Conservation (phyloP, 2,113 vertebrate genomes). For the Xiphophorus hellerii region DNA sequence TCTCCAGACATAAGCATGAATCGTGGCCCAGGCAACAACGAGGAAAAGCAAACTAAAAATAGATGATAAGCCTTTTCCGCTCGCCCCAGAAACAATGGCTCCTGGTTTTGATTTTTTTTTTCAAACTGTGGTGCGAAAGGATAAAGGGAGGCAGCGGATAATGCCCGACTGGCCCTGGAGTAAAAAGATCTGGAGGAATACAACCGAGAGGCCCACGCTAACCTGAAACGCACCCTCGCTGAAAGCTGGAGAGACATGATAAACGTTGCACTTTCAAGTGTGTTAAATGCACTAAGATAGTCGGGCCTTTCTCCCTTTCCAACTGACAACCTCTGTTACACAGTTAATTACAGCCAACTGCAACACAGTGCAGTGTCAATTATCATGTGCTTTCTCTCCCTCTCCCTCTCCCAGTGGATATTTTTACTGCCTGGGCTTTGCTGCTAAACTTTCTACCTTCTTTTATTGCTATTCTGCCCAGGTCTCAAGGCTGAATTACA, state of each 20-base stretch:
- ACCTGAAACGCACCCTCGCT: constrained; percentile 40
- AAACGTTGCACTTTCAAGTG: constrained; percentile 64
- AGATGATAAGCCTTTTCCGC: constrained; percentile 62
- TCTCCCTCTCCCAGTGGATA: constrained; percentile 46
- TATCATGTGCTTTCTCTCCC: constrained; percentile 58
- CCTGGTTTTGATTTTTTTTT: constrained; percentile 32
- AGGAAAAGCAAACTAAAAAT: constrained; percentile 72
- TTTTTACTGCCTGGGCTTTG: constrained; percentile 53
- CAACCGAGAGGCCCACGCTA: constrained; percentile 36
- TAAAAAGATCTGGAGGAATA: constrained; percentile 34
- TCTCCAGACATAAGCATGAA: constrained; percentile 56
- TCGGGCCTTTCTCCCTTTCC: constrained; percentile 54
- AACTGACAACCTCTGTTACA: constrained; percentile 73
- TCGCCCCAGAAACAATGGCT: constrained; percentile 71
- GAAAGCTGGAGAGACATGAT: constrained; percentile 50
- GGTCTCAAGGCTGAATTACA: constrained; percentile 63
- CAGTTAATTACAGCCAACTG: constrained; percentile 75
- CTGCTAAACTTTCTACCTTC: constrained; percentile 57
- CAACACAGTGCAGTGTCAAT: constrained; percentile 69
- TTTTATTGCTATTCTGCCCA: constrained; percentile 73
- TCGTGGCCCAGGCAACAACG: constrained; percentile 70
- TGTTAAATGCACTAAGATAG: constrained; percentile 58
- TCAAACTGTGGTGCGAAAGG: constrained; percentile 28
- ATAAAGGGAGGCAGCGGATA: constrained; percentile 24
- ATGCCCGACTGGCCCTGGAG: constrained; percentile 29